Evolutionary conservation across 2,797 vertebrate species (phyloP).

Genomic region (Aeoliscus strigatus): DNA sequence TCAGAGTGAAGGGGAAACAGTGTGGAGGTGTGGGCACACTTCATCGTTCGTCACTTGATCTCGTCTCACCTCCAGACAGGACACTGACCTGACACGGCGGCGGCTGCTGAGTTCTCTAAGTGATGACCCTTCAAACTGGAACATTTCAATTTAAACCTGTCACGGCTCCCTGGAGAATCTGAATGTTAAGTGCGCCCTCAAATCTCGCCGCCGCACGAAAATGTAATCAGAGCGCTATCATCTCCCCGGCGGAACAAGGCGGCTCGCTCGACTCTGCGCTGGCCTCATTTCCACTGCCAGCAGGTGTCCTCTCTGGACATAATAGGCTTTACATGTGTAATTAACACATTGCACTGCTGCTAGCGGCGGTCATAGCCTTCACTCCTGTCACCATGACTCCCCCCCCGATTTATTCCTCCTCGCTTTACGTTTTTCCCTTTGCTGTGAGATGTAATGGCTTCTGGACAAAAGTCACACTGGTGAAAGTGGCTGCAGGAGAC

Average conservation of each 20-base stretch:
- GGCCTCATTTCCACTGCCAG: conserved; percentile 91
- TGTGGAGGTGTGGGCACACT: conserved; percentile 2
- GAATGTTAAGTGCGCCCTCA: conserved; percentile 79
- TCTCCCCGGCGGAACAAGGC: conserved; percentile 58
- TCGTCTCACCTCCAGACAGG: conserved; percentile 15
- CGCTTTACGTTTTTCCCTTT: conserved; percentile 37
- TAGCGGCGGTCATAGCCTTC: conserved; percentile 44
- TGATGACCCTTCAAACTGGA: conserved; percentile 64
- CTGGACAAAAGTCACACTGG: conserved; percentile 34
- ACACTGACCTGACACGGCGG: conserved; percentile 19
- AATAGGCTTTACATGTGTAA: conserved; percentile 92
- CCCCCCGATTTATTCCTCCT: conserved; percentile 30
- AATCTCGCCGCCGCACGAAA: conserved; percentile 65
- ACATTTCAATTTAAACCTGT: conserved; percentile 72
- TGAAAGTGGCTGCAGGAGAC: conserved; percentile 34
- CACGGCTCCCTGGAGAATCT: conserved; percentile 74
- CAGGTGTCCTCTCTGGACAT: conserved; percentile 90
- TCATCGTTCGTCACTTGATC: conserved; percentile 24
- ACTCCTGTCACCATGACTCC: conserved; percentile 53
- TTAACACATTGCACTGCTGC: conserved; percentile 87
- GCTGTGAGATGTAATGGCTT: conserved; percentile 51
- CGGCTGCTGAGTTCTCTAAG: conserved; percentile 36
- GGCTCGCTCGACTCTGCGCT: conserved; percentile 74
- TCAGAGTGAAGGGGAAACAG: no score
- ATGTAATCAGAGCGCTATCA: conserved; percentile 81